These are phyloP conservation scores for Plestiodon gilberti DNA, from an alignment of 2,113 vertebrate genomes.

Conservation along the genomic window DNA sequence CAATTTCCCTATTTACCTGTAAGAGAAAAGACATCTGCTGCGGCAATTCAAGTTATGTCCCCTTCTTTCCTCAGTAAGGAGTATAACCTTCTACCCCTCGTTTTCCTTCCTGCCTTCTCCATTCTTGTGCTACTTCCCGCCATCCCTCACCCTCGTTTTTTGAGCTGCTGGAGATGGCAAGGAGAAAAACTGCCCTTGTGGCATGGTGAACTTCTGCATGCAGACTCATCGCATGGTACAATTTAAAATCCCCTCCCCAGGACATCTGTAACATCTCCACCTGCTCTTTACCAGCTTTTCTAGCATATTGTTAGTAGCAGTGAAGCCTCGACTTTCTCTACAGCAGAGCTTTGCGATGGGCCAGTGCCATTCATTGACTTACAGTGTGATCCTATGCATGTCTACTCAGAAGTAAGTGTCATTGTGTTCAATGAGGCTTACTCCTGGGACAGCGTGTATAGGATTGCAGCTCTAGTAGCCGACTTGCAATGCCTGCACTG, in stretches of 20 bases:
- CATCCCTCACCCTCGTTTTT: not conserved
- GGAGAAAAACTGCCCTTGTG: not conserved
- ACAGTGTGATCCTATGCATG: no score
- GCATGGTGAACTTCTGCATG: not conserved
- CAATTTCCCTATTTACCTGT: conserved; percentile 84
- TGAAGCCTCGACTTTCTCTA: not conserved
- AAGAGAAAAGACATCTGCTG: conserved; percentile 31
- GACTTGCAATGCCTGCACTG: not conserved
- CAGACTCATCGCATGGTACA: not conserved
- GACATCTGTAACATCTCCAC: not conserved
- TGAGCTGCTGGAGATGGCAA: not conserved
- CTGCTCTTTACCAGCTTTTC: not conserved
- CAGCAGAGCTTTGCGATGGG: not conserved
- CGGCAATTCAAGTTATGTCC: not conserved
- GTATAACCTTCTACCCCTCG: not conserved
- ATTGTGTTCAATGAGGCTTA: no score
- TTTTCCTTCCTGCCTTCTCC: not conserved
- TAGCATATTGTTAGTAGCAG: not conserved
- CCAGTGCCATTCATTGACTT: not conserved
- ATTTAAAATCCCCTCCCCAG: not conserved
- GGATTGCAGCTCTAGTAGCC: no score
- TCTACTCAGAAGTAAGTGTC: no score
- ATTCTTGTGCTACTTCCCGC: not conserved
- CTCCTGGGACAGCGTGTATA: no score
- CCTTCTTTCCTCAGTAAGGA: not conserved